Evolutionary conservation across 2,888 invertebrate genomes (phyloP), one percentile per base, ranked within the genome.

Genomic region (Gastrophysa polygoni): DNA sequence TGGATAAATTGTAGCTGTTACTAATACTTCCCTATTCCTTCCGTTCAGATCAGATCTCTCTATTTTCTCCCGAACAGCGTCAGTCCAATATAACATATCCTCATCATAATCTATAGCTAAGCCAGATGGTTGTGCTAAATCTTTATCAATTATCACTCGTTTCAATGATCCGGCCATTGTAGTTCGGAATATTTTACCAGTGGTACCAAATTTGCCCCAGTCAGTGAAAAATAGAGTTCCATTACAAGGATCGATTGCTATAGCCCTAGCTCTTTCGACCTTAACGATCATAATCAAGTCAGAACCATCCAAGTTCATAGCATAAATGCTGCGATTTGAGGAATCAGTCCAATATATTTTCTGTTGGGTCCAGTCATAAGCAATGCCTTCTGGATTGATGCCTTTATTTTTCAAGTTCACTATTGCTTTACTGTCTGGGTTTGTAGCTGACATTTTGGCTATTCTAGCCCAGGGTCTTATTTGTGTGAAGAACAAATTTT

Each of bases 271-370:
- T 61, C 96, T 85, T 78, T 96, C 95, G 0, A 97, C 98, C 73
- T 93, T 85, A 0, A 95, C 92, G 59, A 98, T 95, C 91, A 95
- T 95, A 0, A 96, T 94, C 50, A 94, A 82, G 71, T 94, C 91
- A 0, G 89, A 85, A 1, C 95, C 94, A 75, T 96, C 94, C 18
- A 93, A 82, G 77, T 96, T 95, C 93, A 98, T 95, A 0, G 96
- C 93, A 75, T 96, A 96, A 59, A 97, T 96, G 10, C 94, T 93
- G 73, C 94, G 95, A 73, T 96, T 96, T 0, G 93, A 91, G 24
- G 95, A 95, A 76, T 98, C 98, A 0, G 98, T 96, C 96, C 97
- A 99, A 80, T 98, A 98, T 34, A 99, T 89, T 80, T 97, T 98
- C 78, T 93, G 93, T 71, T 95, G 95, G 0, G 98, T 95, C 98